Percentiles rank a stretch among this genome's conserved stretches.
Evolutionary conservation across 2,113 vertebrate genomes (phyloP).

Genomic region (Narcine bancroftii): DNA sequence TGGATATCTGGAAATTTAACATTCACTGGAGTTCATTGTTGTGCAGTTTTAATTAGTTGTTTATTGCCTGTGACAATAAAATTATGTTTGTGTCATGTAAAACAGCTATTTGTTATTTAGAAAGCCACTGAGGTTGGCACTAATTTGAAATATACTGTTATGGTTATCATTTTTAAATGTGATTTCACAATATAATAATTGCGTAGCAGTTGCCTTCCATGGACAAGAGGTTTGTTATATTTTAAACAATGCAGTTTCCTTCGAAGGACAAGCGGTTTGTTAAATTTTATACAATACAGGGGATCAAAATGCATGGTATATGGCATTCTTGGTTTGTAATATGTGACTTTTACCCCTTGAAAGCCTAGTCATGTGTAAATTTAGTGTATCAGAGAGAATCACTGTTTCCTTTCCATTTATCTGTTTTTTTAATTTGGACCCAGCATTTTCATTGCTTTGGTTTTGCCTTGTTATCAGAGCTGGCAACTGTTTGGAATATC

Average conservation of each 20-base stretch:
- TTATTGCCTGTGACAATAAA: conserved; percentile 35
- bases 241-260: background rate
- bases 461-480: background rate
- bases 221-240: background rate
- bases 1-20: conserved; percentile 6
- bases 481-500: background rate
- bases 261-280: background rate
- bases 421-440: background rate
- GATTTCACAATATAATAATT: background rate
- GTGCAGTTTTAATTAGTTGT: conserved; percentile 28
- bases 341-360: background rate
- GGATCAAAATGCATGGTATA: background rate
- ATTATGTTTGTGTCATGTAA: conserved; percentile 34
- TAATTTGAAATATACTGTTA: conserved; percentile 20
- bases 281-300: conserved; percentile 6
- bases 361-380: background rate
- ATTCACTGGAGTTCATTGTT: background rate
- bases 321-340: background rate
- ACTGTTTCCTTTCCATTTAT: background rate
- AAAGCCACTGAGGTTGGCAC: background rate
- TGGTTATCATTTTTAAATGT: background rate
- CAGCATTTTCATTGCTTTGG: background rate
- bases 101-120: conserved; percentile 35
- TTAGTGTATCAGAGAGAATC: background rate
- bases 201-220: background rate